Percentiles rank a stretch among this genome's conserved stretches.
phyloP scores from a whole-genome alignment of 1,140 invertebrate species.

The Agrilus planipennis region DNA sequence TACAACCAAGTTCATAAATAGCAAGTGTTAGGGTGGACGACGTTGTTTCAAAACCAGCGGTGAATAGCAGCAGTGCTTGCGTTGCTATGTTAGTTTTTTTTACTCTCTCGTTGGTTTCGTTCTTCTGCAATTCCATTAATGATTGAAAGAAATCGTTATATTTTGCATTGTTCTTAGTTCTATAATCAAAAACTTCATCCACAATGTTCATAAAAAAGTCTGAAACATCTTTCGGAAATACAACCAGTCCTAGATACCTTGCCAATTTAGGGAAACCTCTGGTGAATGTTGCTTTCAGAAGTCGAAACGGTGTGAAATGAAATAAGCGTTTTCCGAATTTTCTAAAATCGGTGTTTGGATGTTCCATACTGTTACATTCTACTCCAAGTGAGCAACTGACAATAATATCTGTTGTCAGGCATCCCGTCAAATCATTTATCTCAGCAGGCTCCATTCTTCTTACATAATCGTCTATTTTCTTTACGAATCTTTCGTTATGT shows the following conservation, averaged over 20 bases:
- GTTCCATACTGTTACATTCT: constrained; percentile 33
- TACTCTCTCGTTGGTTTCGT: constrained; percentile 22
- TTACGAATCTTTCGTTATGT: constrained; percentile 23
- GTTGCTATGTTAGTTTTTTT: constrained; percentile 25
- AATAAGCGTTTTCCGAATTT: constrained; percentile 20
- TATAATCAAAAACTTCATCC: neutral
- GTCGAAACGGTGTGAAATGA: constrained; percentile 33
- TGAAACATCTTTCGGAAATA: neutral
- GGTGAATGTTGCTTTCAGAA: constrained; percentile 27
- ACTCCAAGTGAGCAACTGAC: constrained; percentile 34
- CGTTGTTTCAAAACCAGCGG: constrained; percentile 50
- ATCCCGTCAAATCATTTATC: constrained; percentile 8
- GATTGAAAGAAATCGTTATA: constrained; percentile 7
- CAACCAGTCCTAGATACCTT: neutral
- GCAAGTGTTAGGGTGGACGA: constrained; percentile 53
- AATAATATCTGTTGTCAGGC: constrained; percentile 10
- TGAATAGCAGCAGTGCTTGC: constrained; percentile 47
- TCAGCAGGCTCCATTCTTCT: constrained; percentile 8
- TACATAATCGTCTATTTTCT: constrained; percentile 32
- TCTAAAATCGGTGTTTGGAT: constrained; percentile 32
- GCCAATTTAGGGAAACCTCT: constrained; percentile 31
- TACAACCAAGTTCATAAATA: constrained; percentile 50
- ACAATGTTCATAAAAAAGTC: constrained; percentile 4
- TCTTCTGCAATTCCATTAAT: constrained; percentile 24
- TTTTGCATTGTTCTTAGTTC: constrained; percentile 2